Evolutionary conservation across 2,113 vertebrate genomes (phyloP).

Genomic region (Turnix velox): DNA sequence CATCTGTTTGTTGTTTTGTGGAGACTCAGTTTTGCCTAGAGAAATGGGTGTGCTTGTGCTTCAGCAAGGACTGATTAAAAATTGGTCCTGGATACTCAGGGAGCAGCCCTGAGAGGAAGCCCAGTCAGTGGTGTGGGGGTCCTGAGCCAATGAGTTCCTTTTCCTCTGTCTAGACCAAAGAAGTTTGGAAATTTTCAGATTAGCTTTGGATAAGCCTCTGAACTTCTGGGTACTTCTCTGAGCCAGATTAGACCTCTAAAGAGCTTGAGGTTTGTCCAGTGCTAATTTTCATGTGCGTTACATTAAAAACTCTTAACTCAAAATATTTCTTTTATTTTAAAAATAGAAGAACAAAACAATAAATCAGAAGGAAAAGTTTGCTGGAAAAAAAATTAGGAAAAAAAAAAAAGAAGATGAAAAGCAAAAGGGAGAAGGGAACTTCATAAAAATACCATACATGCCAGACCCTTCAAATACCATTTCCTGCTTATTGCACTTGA

Average conservation of each 20-base stretch:
- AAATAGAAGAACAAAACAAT: conserved; percentile 76
- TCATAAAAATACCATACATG: conserved; percentile 67
- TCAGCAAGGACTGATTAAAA: background rate
- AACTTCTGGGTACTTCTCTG: conserved; percentile 1
- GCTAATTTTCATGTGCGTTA: conserved; percentile 67
- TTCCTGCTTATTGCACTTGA: conserved; percentile 63
- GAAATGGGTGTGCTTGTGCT: background rate
- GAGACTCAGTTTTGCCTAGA: background rate
- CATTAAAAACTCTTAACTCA: conserved; percentile 62
- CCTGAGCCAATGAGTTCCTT: background rate
- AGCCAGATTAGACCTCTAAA: conserved; percentile 30
- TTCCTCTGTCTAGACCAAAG: background rate
- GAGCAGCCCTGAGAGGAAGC: background rate
- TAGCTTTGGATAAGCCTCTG: conserved; percentile 57
- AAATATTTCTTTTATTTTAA: conserved; percentile 74
- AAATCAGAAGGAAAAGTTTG: conserved; percentile 71
- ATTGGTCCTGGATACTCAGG: background rate
- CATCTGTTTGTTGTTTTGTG: background rate
- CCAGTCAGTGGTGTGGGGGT: background rate
- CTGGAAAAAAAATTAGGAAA: conserved; percentile 60
- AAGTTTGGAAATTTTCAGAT: conserved; percentile 31
- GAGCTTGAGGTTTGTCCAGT: conserved; percentile 57
- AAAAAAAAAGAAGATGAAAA: conserved; percentile 75
- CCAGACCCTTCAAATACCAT: conserved; percentile 68
- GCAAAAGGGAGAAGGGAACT: conserved; percentile 60